These are phyloP conservation scores for Luscinia megarhynchos DNA, from an alignment of 2,797 vertebrate genomes.

Conservation along the genomic window DNA sequence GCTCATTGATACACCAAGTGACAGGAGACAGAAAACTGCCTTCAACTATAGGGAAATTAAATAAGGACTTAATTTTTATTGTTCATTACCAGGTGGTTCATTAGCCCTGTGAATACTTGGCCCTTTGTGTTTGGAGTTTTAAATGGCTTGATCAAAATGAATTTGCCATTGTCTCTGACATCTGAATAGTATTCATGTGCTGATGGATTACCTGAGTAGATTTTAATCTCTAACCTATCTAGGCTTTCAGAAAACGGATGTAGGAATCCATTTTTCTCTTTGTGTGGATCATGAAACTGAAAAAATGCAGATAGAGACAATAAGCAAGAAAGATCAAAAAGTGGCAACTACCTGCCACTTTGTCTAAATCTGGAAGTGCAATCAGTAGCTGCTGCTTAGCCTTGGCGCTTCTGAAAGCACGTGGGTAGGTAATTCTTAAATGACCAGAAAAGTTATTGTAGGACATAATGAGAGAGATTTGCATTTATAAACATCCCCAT, in stretches of 20 bases:
- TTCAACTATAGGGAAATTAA: background rate
- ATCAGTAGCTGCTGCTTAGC: background rate
- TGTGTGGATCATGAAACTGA: background rate
- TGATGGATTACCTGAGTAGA: background rate
- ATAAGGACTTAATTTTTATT: background rate
- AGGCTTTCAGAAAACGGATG: background rate
- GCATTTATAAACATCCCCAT: background rate
- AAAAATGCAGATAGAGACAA: background rate
- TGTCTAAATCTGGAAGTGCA: background rate
- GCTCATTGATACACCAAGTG: background rate
- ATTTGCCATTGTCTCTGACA: background rate
- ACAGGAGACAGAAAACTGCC: background rate
- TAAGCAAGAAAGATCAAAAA: background rate
- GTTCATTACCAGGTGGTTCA: background rate
- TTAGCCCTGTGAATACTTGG: background rate
- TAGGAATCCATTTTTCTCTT: background rate
- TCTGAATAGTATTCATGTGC: background rate
- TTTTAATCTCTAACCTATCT: background rate
- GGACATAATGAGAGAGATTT: background rate
- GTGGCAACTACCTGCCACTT: background rate
- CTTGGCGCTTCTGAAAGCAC: background rate
- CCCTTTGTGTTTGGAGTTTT: background rate
- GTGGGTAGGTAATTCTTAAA: constrained; percentile 8
- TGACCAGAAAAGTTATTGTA: background rate
- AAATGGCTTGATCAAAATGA: background rate